Evolutionary conservation across 2,888 invertebrate genomes (phyloP), one percentile per base, ranked within the genome.

Genomic region (Gortyna flavago): DNA sequence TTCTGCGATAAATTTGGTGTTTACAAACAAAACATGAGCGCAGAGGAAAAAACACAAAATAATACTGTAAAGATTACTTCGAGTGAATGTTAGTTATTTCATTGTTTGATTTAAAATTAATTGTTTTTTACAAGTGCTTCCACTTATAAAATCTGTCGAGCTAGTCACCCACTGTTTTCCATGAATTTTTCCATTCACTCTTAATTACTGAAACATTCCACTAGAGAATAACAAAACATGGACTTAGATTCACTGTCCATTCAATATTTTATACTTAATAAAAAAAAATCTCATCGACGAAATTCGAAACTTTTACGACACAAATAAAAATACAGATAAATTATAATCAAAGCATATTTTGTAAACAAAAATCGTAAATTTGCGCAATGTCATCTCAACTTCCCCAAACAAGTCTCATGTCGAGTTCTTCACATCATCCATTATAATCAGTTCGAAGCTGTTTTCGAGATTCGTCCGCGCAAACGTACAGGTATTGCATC

Each of bases 391-490:
- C 32, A 64, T 64, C 18, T 35, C n/a, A 16, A 75, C 77, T 84
- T 86, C 71, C 66, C 66, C 11, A 64, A 35, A 62, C 54, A 41
- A 66, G 51, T 78, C 85, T n/a, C n/a, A n/a, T n/a, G n/a, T n/a
- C n/a, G n/a, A n/a, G 80, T 75, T 73, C 48, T 44, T 25, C 54
- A 38, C 13, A 54, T 76, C 81, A 78, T 87, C 29, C 71, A 83
- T 85, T 81, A 68, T 44, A 87, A 77, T 83, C 73, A 78, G 68
- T 77, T 77, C 61, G n/a, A n/a, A 78, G 38, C 54, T 67, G 66
- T 80, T 77, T 41, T 21, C 51, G 74, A 9, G 41, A 41, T 41
- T 41, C 41, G 41, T 71, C 18, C n/a, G 54, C 4, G 62, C 51
- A 72, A 51, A 75, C 38, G n/a, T n/a, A 29, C 29, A 59, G 51